These are phyloP conservation scores for Globodera rostochiensis DNA, from an alignment of 1,140 invertebrate species.

Conservation along the genomic window DNA sequence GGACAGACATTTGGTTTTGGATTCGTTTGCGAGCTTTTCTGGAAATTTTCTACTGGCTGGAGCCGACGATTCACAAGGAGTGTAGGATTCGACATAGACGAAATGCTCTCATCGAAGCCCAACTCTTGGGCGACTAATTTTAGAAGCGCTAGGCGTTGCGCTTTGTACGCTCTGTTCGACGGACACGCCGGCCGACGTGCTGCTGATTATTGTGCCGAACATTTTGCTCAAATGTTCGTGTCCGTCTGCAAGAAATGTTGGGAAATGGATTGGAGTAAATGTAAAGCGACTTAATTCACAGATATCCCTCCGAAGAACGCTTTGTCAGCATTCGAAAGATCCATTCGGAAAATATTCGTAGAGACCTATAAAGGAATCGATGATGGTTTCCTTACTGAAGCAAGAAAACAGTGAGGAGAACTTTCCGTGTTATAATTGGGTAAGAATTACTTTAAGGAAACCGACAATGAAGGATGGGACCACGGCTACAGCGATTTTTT, in stretches of 20 bases:
- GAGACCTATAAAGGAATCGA: conserved; percentile 69
- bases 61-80: conserved; percentile 15
- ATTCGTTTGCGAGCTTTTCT: conserved; percentile 58
- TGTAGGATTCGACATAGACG: conserved; percentile 21
- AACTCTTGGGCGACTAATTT: conserved; percentile 42
- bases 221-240: conserved; percentile 58
- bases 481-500: conserved; percentile 67
- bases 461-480: conserved; percentile 70
- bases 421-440: neutral
- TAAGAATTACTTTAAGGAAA: conserved; percentile 11
- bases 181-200: conserved; percentile 68
- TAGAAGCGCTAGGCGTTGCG: conserved; percentile 61
- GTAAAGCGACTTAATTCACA: conserved; percentile 21
- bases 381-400: conserved; percentile 69
- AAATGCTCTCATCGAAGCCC: conserved; percentile 6
- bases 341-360: conserved; percentile 68
- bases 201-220: conserved; percentile 68
- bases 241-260: conserved; percentile 49
- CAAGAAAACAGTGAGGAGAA: conserved; percentile 65
- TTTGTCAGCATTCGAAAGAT: conserved; percentile 66
- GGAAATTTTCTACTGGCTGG: conserved; percentile 15
- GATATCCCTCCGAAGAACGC: conserved; percentile 24
- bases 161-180: conserved; percentile 69
- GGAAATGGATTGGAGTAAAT: neutral
- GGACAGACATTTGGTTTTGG: conserved; percentile 46